phyloP scores from a whole-genome alignment of 2,888 invertebrate species.

The Nymphalis c-album region DNA sequence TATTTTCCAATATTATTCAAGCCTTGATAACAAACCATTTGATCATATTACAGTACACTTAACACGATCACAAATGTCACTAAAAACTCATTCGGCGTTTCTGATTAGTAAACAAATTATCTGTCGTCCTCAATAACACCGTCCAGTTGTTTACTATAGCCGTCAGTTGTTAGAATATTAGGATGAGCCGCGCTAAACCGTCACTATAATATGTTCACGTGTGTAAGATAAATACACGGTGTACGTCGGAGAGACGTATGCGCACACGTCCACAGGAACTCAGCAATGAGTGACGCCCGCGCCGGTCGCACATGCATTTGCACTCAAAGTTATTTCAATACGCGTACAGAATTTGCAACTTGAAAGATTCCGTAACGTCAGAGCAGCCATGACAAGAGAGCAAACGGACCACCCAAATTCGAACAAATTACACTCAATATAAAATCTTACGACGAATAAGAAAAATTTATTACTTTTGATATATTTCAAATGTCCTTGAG shows the following conservation, averaged over 20 bases:
- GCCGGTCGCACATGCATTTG: slow-evolving; percentile 50
- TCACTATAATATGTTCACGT: slow-evolving; percentile 56
- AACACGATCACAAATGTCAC: slow-evolving; percentile 8
- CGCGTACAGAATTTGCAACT: slow-evolving; percentile 71
- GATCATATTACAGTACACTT: slow-evolving; percentile 21
- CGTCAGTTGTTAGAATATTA: slow-evolving; percentile 46
- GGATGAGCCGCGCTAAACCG: slow-evolving; percentile 42
- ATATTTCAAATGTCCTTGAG: too few species aligned
- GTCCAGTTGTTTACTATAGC: slow-evolving; percentile 57
- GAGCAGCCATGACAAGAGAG: slow-evolving; percentile 44
- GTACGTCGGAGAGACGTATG: slow-evolving; percentile 56
- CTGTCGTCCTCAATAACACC: slow-evolving; percentile 47
- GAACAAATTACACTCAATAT: neutral
- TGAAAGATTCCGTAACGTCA: slow-evolving; percentile 58
- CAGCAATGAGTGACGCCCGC: slow-evolving; percentile 49
- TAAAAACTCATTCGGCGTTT: slow-evolving; percentile 19
- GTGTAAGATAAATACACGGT: slow-evolving; percentile 54
- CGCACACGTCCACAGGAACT: slow-evolving; percentile 59
- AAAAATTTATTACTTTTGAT: too few species aligned
- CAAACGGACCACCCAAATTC: neutral
- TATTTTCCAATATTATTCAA: slow-evolving; percentile 12
- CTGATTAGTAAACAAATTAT: slow-evolving; percentile 47
- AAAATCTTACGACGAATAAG: neutral
- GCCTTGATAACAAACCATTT: slow-evolving; percentile 23
- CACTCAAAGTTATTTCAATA: slow-evolving; percentile 75